Conservation (phyloP, 2,113 vertebrate genomes). For the Diadophis punctatus region DNA sequence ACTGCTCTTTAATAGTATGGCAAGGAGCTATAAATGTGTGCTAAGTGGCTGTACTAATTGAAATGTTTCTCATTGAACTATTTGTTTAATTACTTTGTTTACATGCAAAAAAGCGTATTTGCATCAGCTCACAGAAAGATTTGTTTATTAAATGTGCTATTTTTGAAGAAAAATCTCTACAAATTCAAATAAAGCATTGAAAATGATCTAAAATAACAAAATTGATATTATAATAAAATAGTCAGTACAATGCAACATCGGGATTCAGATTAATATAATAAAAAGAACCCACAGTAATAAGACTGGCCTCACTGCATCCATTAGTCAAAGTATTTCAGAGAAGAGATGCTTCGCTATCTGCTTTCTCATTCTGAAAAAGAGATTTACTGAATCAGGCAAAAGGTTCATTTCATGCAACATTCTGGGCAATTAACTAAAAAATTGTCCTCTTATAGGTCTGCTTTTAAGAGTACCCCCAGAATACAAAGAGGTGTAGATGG, state of each 20-base stretch:
- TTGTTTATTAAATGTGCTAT: not conserved
- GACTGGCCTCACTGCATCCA: not conserved
- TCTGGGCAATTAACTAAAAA: not conserved
- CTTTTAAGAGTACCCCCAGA: not conserved
- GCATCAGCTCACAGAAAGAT: not conserved
- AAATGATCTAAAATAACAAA: not conserved
- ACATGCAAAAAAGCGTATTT: not conserved
- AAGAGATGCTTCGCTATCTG: not conserved
- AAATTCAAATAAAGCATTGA: not conserved
- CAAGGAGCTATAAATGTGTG: not conserved
- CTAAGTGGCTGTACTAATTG: not conserved
- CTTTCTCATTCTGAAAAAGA: not conserved
- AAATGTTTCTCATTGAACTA: not conserved
- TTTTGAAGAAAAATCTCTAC: not conserved
- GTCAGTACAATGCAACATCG: not conserved
- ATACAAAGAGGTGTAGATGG: not conserved
- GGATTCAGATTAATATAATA: not conserved
- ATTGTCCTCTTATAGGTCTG: not conserved
- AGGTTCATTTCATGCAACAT: not conserved
- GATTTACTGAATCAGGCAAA: not conserved
- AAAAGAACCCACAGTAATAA: not conserved
- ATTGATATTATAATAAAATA: not conserved
- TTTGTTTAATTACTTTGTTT: not conserved
- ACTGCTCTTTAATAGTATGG: not conserved
- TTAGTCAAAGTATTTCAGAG: not conserved